These are phyloP conservation scores for Brenthis daphne DNA, from an alignment of 2,888 invertebrate species.

Conservation along the genomic window DNA sequence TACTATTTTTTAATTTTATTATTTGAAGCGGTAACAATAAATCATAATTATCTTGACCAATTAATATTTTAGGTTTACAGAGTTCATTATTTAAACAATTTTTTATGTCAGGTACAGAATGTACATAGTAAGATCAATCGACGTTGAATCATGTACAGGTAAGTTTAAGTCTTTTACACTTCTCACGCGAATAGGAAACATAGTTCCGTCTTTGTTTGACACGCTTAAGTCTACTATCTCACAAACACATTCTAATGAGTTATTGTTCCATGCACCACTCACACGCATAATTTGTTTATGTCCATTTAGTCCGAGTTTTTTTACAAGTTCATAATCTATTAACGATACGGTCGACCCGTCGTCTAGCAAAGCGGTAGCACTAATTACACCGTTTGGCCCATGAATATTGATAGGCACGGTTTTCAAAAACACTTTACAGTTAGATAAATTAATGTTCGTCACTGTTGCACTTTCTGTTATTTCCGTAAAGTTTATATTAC, in stretches of 20 bases:
- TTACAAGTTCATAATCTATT: slow-evolving; percentile 37
- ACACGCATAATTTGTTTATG: slow-evolving; percentile 37
- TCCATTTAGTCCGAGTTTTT: slow-evolving; percentile 34
- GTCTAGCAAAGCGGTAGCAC: slow-evolving; percentile 40
- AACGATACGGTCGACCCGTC: slow-evolving; percentile 44
- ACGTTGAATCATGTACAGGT: slow-evolving; percentile 38
- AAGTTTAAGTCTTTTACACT: slow-evolving; percentile 41
- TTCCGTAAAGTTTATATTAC: no score
- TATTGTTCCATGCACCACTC: slow-evolving; percentile 37
- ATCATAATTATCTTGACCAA: slow-evolving; percentile 47
- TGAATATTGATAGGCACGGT: background rate
- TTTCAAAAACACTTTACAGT: slow-evolving; percentile 37
- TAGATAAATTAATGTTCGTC: no score
- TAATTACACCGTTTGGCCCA: slow-evolving; percentile 39
- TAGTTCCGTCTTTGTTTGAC: slow-evolving; percentile 30
- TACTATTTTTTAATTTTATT: background rate
- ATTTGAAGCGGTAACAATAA: slow-evolving; percentile 41
- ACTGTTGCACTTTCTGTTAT: no score
- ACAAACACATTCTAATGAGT: background rate
- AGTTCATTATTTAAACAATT: slow-evolving; percentile 18
- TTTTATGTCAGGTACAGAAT: slow-evolving; percentile 25
- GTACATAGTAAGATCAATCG: slow-evolving; percentile 11
- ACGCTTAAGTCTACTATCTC: slow-evolving; percentile 32
- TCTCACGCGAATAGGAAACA: slow-evolving; percentile 32
- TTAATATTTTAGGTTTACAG: slow-evolving; percentile 42